Evolutionary conservation across 2,113 vertebrate genomes (phyloP).

Genomic region (Poicephalus meyeri): DNA sequence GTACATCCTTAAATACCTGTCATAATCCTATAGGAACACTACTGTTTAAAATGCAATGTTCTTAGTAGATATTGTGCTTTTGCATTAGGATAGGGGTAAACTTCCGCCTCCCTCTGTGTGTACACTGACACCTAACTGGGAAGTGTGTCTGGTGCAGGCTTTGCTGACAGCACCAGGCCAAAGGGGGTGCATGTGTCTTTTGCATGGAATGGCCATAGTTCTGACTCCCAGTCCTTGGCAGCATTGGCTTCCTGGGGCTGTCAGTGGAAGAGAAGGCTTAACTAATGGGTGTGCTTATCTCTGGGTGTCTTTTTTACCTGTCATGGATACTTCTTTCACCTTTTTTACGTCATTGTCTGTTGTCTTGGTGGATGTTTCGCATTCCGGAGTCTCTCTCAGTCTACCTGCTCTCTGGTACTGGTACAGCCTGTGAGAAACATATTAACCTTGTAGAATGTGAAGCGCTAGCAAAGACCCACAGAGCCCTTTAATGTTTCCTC

Average conservation of each 20-base stretch:
- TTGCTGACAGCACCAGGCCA: not conserved
- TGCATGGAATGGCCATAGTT: accelerated
- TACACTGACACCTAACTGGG: accelerated
- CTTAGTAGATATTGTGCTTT: not conserved
- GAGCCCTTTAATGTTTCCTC: not conserved
- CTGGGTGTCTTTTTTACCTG: not conserved
- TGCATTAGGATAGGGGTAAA: not conserved
- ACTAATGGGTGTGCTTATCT: not conserved
- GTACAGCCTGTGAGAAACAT: not conserved
- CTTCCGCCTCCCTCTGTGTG: accelerated
- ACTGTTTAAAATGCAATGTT: not conserved
- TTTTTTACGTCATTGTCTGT: not conserved
- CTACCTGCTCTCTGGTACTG: not conserved
- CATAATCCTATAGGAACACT: not conserved
- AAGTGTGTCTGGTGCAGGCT: not conserved
- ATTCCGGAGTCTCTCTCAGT: not conserved
- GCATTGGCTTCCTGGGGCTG: not conserved
- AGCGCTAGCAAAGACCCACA: not conserved
- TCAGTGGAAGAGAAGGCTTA: not conserved
- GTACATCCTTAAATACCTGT: not conserved
- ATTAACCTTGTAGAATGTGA: not conserved
- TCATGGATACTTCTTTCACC: not conserved
- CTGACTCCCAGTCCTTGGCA: not conserved
- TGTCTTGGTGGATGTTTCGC: not conserved
- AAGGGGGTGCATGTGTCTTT: not conserved